A percentile compares a stretch with the other conserved stretches of the same genome.
phyloP scores from a whole-genome alignment of 1,140 invertebrate genomes.

The Scaptomyza montana region DNA sequence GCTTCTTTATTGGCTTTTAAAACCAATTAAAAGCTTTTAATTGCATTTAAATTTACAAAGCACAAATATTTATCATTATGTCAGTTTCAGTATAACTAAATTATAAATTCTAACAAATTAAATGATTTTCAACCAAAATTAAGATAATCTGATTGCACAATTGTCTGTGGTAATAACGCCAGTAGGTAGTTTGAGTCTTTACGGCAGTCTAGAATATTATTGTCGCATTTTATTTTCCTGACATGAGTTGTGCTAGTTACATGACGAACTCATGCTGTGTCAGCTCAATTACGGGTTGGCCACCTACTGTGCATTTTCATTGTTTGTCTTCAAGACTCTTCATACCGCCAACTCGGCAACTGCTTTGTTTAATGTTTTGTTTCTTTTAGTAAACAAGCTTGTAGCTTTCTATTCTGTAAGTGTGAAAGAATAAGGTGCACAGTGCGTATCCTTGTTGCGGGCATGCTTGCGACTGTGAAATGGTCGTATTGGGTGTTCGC shows the following conservation, averaged over 20 bases:
- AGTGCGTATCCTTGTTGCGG: conserved; percentile 57
- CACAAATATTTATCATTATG: neutral
- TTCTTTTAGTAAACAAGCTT: neutral
- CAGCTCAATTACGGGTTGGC: conserved; percentile 23
- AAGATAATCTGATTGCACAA: conserved; percentile 32
- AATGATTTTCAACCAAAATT: conserved; percentile 19
- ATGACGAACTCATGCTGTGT: conserved; percentile 39
- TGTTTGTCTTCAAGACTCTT: conserved; percentile 52
- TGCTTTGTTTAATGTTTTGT: conserved; percentile 61
- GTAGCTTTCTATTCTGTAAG: conserved; percentile 42
- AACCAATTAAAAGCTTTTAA: too few species aligned
- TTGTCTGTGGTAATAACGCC: too few species aligned
- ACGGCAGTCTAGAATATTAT: conserved; percentile 10
- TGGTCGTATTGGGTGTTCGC: conserved; percentile 55
- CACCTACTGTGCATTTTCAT: conserved; percentile 27
- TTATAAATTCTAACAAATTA: neutral
- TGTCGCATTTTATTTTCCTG: conserved; percentile 29
- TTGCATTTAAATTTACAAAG: too few species aligned
- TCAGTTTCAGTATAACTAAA: conserved; percentile 12
- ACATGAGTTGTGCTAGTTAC: conserved; percentile 20
- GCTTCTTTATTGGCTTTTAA: too few species aligned
- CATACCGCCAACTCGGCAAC: conserved; percentile 14
- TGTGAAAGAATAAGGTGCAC: conserved; percentile 4
- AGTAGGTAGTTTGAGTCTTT: neutral
- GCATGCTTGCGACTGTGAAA: conserved; percentile 29